These are phyloP conservation scores for Drosophila suboccidentalis DNA, from an alignment of 2,888 invertebrate species.

Conservation along the genomic window DNA sequence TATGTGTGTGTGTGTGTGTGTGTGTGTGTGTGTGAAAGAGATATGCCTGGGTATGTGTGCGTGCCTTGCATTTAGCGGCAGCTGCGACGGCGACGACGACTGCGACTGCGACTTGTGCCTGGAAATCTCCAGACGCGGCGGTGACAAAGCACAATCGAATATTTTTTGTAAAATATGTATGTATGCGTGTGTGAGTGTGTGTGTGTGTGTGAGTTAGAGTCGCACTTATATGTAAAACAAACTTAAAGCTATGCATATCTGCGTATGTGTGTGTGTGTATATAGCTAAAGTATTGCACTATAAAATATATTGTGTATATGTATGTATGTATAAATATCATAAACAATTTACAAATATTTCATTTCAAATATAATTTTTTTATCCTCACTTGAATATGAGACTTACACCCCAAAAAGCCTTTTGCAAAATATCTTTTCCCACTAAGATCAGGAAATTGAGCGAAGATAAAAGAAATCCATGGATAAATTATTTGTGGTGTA, in stretches of 20 bases:
- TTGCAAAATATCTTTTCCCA: constrained; percentile 12
- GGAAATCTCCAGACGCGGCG: constrained; percentile 65
- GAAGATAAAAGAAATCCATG: constrained; percentile 14
- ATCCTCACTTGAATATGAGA: constrained; percentile 22
- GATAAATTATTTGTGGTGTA: constrained; percentile 11
- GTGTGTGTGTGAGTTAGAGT: constrained; percentile 15
- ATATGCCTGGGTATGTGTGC: constrained; percentile 43
- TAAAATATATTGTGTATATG: constrained; percentile 38
- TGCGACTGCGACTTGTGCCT: constrained; percentile 28
- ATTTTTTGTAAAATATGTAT: constrained; percentile 37
- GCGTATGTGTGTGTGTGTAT: constrained; percentile 40
- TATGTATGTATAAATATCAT: constrained; percentile 60
- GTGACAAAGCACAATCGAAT: constrained; percentile 49
- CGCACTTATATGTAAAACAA: constrained; percentile 63
- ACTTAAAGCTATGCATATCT: constrained; percentile 62
- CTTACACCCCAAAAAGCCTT: constrained; percentile 35
- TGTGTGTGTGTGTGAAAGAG: constrained; percentile 8
- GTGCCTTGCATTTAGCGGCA: constrained; percentile 56
- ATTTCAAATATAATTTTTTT: constrained; percentile 31
- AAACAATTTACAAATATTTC: constrained; percentile 70
- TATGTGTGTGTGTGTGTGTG: background rate
- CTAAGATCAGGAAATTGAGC: constrained; percentile 10
- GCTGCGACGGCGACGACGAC: constrained; percentile 13
- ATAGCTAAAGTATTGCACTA: constrained; percentile 78
- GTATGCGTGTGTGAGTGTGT: constrained; percentile 28